Percentiles rank a stretch among this genome's conserved stretches.
phyloP scores from a whole-genome alignment of 1,140 invertebrate genomes.

The Bombus soroeensis region DNA sequence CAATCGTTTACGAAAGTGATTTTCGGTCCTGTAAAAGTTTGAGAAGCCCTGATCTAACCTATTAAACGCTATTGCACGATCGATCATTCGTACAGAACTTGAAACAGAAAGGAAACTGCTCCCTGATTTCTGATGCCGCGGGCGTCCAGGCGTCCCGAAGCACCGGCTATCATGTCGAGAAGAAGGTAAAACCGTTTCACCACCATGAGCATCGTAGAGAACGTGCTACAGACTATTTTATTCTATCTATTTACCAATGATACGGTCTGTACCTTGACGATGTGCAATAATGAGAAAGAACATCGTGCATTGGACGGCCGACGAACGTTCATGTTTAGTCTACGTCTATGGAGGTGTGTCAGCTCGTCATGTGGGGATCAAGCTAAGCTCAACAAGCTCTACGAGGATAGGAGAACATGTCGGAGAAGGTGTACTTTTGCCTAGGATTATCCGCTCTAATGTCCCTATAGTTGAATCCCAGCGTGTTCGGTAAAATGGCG shows the following conservation, averaged over 20 bases:
- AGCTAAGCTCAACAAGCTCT: conserved; percentile 78
- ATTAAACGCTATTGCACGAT: neutral
- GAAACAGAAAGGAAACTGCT: conserved; percentile 9
- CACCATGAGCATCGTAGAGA: neutral
- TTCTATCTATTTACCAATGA: neutral
- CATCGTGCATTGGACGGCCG: neutral
- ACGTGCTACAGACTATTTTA: neutral
- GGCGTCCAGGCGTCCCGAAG: conserved; percentile 75
- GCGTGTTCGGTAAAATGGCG: neutral
- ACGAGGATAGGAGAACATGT: conserved; percentile 72
- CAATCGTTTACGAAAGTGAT: no score
- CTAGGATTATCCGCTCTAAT: conserved; percentile 78
- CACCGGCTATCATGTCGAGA: conserved; percentile 66
- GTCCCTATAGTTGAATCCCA: conserved; percentile 16
- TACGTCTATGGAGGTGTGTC: conserved; percentile 62
- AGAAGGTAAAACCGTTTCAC: conserved; percentile 55
- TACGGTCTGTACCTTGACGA: neutral
- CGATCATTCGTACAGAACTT: no score
- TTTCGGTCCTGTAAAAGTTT: no score
- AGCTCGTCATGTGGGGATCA: conserved; percentile 75
- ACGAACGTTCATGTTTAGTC: conserved; percentile 20
- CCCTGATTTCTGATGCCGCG: conserved; percentile 73
- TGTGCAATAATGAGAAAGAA: conserved; percentile 16
- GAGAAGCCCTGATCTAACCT: no score
- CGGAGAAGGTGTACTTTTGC: conserved; percentile 59